phyloP scores from a whole-genome alignment of 2,797 vertebrate species.

The Austrolebias charrua region DNA sequence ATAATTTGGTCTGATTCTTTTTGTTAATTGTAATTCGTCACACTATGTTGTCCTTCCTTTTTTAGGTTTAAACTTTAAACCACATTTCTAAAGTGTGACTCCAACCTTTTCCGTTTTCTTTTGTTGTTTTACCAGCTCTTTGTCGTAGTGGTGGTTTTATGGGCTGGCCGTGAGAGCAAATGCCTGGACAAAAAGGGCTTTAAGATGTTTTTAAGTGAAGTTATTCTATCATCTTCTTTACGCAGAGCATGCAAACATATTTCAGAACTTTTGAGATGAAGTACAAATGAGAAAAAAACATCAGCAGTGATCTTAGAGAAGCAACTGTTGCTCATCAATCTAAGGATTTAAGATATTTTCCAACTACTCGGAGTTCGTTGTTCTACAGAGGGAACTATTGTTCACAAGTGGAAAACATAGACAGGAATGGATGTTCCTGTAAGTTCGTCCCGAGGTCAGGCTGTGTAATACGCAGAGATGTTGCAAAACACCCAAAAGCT shows the following conservation, averaged over 20 bases:
- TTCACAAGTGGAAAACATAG: not conserved
- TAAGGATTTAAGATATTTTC: not conserved
- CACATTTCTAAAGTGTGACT: conserved; percentile 42
- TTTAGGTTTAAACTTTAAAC: conserved; percentile 25
- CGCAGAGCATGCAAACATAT: not conserved
- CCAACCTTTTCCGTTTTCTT: conserved; percentile 34
- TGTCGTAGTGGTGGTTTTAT: conserved; percentile 35
- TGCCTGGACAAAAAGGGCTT: conserved; percentile 9
- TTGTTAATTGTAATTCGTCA: not conserved
- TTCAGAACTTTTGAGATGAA: not conserved
- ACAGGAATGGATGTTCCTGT: not conserved
- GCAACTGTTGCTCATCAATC: not conserved
- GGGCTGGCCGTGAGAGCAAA: not conserved
- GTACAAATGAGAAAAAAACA: not conserved
- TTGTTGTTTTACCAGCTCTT: conserved; percentile 52
- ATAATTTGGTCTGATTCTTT: not conserved
- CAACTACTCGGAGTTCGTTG: not conserved
- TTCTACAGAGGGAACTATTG: too few relatives aligned
- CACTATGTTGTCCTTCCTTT: conserved; percentile 34
- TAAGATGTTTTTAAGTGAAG: conserved; percentile 26
- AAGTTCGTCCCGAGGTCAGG: not conserved
- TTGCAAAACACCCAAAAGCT: not conserved
- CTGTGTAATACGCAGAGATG: not conserved
- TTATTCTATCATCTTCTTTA: not conserved
- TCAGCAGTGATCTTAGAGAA: not conserved